Evolutionary conservation across 2,888 invertebrate species (phyloP), one percentile per base, ranked within the genome.

Genomic region (Aricia artaxerxes): DNA sequence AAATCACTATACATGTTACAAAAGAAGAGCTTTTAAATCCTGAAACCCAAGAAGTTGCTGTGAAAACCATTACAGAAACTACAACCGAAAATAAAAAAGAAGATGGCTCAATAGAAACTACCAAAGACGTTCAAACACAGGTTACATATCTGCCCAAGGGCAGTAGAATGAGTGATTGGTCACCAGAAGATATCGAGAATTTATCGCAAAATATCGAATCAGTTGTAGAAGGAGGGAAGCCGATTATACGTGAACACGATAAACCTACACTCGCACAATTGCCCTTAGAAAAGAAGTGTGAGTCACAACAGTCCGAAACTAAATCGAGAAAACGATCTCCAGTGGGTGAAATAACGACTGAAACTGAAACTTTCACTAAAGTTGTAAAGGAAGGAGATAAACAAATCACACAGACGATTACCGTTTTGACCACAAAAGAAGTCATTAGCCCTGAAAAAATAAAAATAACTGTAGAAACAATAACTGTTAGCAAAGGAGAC

Each of bases 371-470:
- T 1, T 94, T 88, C 79, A 93, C 91, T 7, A 95, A 94, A 87
- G 75, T 92, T 5, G 83, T 94, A 9, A 91, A 91, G 82, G 94
- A 94, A 84, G 93, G 92, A 75, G 91, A 91, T 11, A 91, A 89
- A 81, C 93, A 94, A 86, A 88, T 95, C 53, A 91, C 89, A 60
- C 95, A 95, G 84, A 93, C 91, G 4, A 90, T 95, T 40, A 94
- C 94, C 73, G 91, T 95, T n/a, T 88, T 94, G 1, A 94, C 94
- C 4, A 94, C 92, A 0, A 92, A 92, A 83, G 95, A 95, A 87
- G 91, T 94, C 1, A 93, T 94, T 11, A 93, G 92, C 80, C 94
- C 94, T 4, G 94, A 94, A 84, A 94, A 94, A 85, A 83, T 94
- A 1, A 94, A 94, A 85, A 85, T 93, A 7, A 94, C 94, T 1